A percentile compares a stretch with the other conserved stretches of the same genome.
Conservation (phyloP, 1,140 invertebrate genomes). For the Hesperophylax magnus region DNA sequence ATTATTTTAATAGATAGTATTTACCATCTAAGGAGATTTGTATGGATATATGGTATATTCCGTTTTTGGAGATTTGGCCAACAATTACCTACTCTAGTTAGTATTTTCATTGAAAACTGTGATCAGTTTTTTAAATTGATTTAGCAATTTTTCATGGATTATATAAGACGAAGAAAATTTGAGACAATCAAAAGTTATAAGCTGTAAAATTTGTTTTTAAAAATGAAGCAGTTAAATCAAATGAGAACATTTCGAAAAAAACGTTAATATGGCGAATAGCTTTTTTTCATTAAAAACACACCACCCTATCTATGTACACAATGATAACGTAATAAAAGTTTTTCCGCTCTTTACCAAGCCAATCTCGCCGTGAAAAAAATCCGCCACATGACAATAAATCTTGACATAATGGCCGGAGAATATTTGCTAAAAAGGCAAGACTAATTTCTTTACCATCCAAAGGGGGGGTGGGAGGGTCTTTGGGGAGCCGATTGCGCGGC, state of each 20-base stretch:
- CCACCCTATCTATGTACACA: slow-evolving; percentile 23
- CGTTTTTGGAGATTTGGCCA: too few relatives aligned
- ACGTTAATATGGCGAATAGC: neutral
- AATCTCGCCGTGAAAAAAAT: slow-evolving; percentile 6
- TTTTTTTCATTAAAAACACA: slow-evolving; percentile 36
- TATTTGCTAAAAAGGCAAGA: slow-evolving; percentile 56
- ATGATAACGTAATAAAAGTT: slow-evolving; percentile 48
- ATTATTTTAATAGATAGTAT: too few relatives aligned
- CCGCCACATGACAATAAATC: slow-evolving; percentile 52
- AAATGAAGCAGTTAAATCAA: neutral
- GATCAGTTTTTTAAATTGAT: too few relatives aligned
- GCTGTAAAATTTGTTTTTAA: too few relatives aligned
- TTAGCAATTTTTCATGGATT: too few relatives aligned
- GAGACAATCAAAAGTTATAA: too few relatives aligned
- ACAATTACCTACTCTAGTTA: too few relatives aligned
- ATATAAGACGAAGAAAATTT: too few relatives aligned
- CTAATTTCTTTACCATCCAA: slow-evolving; percentile 52
- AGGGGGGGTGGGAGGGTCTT: slow-evolving; percentile 15
- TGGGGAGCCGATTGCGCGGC: slow-evolving; percentile 10
- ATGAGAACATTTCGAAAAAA: neutral
- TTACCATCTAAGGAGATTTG: too few relatives aligned
- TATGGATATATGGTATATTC: too few relatives aligned
- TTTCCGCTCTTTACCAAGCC: slow-evolving; percentile 21
- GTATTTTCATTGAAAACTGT: too few relatives aligned
- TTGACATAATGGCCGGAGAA: slow-evolving; percentile 52